phyloP scores from a whole-genome alignment of 53 echinoderm and acorn worm genomes.

The Antedon mediterranea region DNA sequence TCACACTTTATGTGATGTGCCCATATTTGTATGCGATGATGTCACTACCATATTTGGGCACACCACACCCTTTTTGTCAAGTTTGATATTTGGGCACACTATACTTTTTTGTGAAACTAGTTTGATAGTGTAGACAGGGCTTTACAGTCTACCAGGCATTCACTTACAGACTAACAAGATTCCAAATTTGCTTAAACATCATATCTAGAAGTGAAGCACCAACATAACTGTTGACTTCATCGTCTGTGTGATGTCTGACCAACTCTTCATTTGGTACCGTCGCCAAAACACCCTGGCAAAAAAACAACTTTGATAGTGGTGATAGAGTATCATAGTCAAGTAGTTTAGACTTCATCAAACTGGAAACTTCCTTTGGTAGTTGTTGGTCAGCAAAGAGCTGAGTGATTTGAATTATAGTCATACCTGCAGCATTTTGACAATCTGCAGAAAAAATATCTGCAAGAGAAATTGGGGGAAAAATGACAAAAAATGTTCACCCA shows the following conservation, averaged over 20 bases:
- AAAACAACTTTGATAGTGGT: conserved; percentile 29
- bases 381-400: neutral
- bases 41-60: too few relatives aligned
- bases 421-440: conserved; percentile 57
- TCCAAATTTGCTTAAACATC: conserved; percentile 42
- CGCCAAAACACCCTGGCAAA: conserved; percentile 70
- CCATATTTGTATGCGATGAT: too few relatives aligned
- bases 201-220: conserved; percentile 36
- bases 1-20: too few relatives aligned
- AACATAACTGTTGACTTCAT: neutral
- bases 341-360: neutral
- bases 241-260: neutral
- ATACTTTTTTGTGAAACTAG: too few relatives aligned
- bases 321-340: conserved; percentile 2
- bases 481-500: too few relatives aligned
- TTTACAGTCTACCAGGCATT: neutral
- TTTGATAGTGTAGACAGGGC: too few relatives aligned
- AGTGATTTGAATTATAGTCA: conserved; percentile 18
- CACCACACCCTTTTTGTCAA: too few relatives aligned
- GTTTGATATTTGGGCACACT: too few relatives aligned
- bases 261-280: conserved; percentile 41
- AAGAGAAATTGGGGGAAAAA: neutral
- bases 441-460: conserved; percentile 49
- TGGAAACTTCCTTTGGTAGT: neutral
- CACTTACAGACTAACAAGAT: conserved; percentile 33